A percentile compares a stretch with the other conserved stretches of the same genome.
These are phyloP conservation scores for Ostrea denselamellosa DNA, from an alignment of 1,140 invertebrate species.

Conservation along the genomic window DNA sequence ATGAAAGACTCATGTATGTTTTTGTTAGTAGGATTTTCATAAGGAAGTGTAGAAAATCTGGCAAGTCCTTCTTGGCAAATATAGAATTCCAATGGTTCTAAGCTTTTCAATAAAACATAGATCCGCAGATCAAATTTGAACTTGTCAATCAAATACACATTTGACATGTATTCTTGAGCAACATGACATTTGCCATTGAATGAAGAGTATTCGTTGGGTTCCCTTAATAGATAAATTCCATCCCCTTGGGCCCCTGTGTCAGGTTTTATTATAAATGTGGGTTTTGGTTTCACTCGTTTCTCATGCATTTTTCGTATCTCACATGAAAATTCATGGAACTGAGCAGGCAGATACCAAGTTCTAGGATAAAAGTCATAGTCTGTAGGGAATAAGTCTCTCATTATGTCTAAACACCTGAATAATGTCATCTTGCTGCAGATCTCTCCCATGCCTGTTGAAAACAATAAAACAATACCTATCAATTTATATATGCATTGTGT, in stretches of 20 bases:
- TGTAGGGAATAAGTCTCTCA: conserved; percentile 79
- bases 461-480: not conserved
- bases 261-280: conserved; percentile 81
- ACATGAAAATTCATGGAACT: conserved; percentile 76
- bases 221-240: conserved; percentile 80
- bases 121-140: conserved; percentile 81
- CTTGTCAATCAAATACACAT: conserved; percentile 80
- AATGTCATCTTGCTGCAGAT: conserved; percentile 80
- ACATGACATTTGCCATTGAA: conserved; percentile 71
- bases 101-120: conserved; percentile 79
- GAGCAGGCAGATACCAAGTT: conserved; percentile 81
- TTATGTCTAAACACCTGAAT: conserved; percentile 78
- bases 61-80: conserved; percentile 80
- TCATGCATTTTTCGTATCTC: conserved; percentile 65
- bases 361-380: conserved; percentile 81
- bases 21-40: conserved; percentile 74
- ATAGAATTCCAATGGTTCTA: conserved; percentile 80
- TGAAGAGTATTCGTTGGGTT: conserved; percentile 73
- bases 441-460: conserved; percentile 78
- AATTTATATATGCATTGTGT: too few species aligned
- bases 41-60: conserved; percentile 80
- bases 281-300: conserved; percentile 68
- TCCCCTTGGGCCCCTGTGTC: conserved; percentile 81
- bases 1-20: conserved; percentile 80
- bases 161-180: conserved; percentile 80